phyloP scores from a whole-genome alignment of 2,113 vertebrate species.

The Crotalus viridis region DNA sequence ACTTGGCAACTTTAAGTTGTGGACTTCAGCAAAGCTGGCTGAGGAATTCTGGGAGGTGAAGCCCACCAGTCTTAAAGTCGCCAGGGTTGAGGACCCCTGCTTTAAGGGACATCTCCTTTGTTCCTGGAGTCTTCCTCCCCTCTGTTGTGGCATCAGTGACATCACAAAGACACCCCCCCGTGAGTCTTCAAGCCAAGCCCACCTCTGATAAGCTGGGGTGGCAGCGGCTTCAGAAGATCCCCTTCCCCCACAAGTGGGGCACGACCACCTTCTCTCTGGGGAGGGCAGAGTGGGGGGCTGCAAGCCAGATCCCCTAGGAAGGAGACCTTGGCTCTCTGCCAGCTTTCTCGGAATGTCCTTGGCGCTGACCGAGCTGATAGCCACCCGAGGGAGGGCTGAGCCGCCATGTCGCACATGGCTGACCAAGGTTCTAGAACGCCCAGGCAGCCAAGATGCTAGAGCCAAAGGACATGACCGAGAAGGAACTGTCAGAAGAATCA shows the following conservation, averaged over 20 bases:
- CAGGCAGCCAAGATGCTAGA: neutral
- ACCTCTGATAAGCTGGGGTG: neutral
- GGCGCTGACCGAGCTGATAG: neutral
- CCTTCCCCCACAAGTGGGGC: neutral
- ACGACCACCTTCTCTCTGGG: neutral
- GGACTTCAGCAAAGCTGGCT: too few relatives aligned
- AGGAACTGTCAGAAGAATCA: constrained; percentile 21
- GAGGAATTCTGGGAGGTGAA: too few relatives aligned
- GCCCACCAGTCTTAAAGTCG: too few relatives aligned
- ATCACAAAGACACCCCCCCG: neutral
- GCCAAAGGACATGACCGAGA: constrained; percentile 6
- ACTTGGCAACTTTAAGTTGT: too few relatives aligned
- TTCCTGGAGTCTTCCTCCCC: neutral
- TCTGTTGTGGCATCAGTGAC: neutral
- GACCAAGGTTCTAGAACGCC: neutral
- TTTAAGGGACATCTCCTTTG: too few relatives aligned
- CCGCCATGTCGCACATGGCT: neutral
- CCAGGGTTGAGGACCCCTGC: too few relatives aligned
- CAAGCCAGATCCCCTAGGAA: neutral
- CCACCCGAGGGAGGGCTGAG: neutral
- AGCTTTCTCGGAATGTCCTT: constrained; percentile 10
- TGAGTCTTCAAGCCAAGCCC: neutral
- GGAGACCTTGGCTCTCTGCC: neutral
- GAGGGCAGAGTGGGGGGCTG: neutral
- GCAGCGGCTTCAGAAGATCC: neutral